Base-by-base conservation (phyloP, 2,888 invertebrate genomes). In the Globia sparganii region DNA sequence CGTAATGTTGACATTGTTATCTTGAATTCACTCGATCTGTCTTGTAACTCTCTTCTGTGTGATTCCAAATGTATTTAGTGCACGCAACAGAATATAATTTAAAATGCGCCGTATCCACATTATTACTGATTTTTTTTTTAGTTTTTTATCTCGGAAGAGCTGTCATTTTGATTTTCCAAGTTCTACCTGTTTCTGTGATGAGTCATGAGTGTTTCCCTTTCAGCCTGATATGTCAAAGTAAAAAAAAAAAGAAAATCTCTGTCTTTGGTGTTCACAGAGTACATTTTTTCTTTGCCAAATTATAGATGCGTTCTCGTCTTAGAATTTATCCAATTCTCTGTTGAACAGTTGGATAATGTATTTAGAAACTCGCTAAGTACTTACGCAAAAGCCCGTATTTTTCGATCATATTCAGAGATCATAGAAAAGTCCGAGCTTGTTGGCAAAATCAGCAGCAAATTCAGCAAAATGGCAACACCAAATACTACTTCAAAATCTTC, bases 1-100 rank as follows among this genome's bases (percentile, higher is more conserved):
- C 88, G 80, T 61, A 86, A 81, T 72, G 85, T 69, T 84, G 85
- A 78, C 89, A 88, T 88, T 71, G 37, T 82, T 75, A 78, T 56
- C 49, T n/a, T 70, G n/a, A 74, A 72, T 72, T 75, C 49, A 68
- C 72, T 72, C 15, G 66, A 40, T 81, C 46, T 64, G 21, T 77
- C 49, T 76, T 76, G 59, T 43, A 85, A 74, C 65, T 59, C 46
- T 82, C 66, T 66, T 71, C 34, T 74, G 46, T 61, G n/a, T 73
- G 68, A 62, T 69, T 69, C 56, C 56, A 68, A 85, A 40, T 68
- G 59, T 77, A 76, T 71, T 70, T 68, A 49, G 72, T 61, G 70
- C 74, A 71, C 49, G 72, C 18, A 72, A 68, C 62, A 68, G 70
- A 69, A 31, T 76, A 77, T 72, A 62, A 80, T 56, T 53, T 71